phyloP scores from a whole-genome alignment of 2,797 vertebrate genomes.

The Megalops cyprinoides region DNA sequence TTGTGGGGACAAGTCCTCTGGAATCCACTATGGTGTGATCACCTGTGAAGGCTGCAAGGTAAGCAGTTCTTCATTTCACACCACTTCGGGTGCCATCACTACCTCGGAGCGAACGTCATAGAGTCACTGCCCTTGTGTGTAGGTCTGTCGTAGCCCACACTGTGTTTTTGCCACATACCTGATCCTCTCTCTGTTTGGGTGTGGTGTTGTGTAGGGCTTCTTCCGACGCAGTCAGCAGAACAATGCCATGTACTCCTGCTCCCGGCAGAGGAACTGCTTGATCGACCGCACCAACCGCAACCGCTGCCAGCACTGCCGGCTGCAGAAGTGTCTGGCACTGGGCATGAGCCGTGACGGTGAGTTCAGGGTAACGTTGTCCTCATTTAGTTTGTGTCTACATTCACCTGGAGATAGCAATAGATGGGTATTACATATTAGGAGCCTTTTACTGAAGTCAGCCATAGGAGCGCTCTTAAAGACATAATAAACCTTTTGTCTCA shows the following conservation, averaged over 20 bases:
- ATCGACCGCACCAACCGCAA: conserved; percentile 93
- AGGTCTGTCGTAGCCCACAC: too few relatives aligned
- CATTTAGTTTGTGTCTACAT: too few relatives aligned
- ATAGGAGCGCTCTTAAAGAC: neutral
- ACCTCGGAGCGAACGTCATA: too few relatives aligned
- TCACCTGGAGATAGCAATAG: too few relatives aligned
- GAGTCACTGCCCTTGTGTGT: too few relatives aligned
- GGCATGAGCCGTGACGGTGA: conserved; percentile 94
- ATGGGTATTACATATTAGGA: too few relatives aligned
- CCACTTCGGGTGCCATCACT: too few relatives aligned
- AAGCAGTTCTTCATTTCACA: conserved; percentile 44
- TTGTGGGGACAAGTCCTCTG: conserved; percentile 92
- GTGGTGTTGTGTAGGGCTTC: conserved; percentile 76
- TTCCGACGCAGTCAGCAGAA: conserved; percentile 93
- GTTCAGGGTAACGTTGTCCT: conserved; percentile 35
- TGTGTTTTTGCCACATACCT: too few relatives aligned
- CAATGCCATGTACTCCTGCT: conserved; percentile 91
- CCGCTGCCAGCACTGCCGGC: conserved; percentile 91
- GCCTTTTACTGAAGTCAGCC: neutral
- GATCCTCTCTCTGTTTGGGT: neutral
- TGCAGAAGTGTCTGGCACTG: conserved; percentile 90
- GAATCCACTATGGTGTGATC: conserved; percentile 93
- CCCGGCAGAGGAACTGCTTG: conserved; percentile 88
- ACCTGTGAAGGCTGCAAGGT: conserved; percentile 97
- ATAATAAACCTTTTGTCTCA: too few relatives aligned